Evolutionary conservation across 1,140 invertebrate genomes (phyloP), one percentile per base, ranked within the genome.

Genomic region (Drosophila guanche): DNA sequence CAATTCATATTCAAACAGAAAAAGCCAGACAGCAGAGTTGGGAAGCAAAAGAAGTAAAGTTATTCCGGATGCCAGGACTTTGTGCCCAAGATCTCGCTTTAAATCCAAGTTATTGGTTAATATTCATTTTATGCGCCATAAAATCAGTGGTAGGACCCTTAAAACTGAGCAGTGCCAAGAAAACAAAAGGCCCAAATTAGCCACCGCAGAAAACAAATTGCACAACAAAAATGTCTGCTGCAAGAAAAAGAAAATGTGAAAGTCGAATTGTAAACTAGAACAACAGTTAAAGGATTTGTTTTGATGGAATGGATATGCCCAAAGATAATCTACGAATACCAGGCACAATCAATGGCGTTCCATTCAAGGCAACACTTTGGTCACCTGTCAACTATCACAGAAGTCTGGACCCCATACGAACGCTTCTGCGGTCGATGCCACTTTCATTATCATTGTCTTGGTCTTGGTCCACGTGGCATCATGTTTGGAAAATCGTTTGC

Each of bases 401-500:
- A 54, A 53, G 52, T 53, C 7, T 8, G 7, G 14, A 8, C 14
- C 14, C 14, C 37, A 25, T 33, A 43, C 46, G 52, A 56, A 23
- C 47, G 37, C 16, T 57, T 54, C 58, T 79, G 71, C 53, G 80
- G 79, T 79, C 71, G 76, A 67, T 46, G 68, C 53, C 66, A 61
- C 47, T 61, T 56, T 42, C 76, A 79, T 80, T 76, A 66, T 46
- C 77, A 74, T 61, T 61, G 33, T 43, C 52, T 23, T 53, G 43
- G 10, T 50, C 59, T 14, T 40, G 33, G 14, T 16, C 46, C 47
- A 58, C 81, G 81, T 88, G 77, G 78, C 88, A 86, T 88, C 75
- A 83, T 85, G 77, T 81, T 88, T 78, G 83, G 81, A 74, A 86
- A 88, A 86, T 88, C 83, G 81, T 78, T 80, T 81, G 81, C 81